Percentiles rank a stretch among this genome's conserved stretches.
Conservation (phyloP, 2,888 invertebrate genomes). For the Pristionchus arcanus region DNA sequence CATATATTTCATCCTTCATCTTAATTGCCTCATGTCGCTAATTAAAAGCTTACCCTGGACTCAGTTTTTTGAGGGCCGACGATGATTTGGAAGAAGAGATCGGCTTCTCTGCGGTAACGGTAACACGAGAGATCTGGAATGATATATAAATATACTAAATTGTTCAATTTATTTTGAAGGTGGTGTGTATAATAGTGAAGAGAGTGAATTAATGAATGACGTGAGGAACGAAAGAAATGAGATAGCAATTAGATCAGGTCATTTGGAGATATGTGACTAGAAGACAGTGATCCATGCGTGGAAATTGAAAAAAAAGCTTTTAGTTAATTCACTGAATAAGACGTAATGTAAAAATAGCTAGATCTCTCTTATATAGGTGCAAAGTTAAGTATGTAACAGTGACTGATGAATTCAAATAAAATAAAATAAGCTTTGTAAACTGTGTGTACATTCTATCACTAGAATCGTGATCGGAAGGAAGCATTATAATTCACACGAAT, state of each 20-base stretch:
- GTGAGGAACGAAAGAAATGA: too few species aligned
- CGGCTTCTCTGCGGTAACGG: constrained; percentile 53
- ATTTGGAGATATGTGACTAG: too few species aligned
- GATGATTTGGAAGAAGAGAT: constrained; percentile 11
- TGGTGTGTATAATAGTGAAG: not conserved
- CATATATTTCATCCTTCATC: not conserved
- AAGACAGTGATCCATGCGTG: too few species aligned
- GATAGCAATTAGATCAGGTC: too few species aligned
- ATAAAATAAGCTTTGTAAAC: not conserved
- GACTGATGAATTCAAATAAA: not conserved
- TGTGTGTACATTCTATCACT: not conserved
- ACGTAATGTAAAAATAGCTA: too few species aligned
- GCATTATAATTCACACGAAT: not conserved
- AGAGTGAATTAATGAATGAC: not conserved
- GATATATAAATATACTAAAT: not conserved
- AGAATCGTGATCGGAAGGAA: not conserved
- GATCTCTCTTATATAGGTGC: too few species aligned
- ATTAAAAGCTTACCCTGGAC: not conserved
- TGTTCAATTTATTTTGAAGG: not conserved
- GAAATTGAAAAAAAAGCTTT: too few species aligned
- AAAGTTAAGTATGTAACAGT: too few species aligned
- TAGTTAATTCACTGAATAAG: too few species aligned
- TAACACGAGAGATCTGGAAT: constrained; percentile 56
- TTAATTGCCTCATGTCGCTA: not conserved
- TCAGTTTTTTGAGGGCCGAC: constrained; percentile 45